A percentile compares a stretch with the other conserved stretches of the same genome.
phyloP scores from a whole-genome alignment of 1,140 invertebrate species.

The Ylistrum balloti region DNA sequence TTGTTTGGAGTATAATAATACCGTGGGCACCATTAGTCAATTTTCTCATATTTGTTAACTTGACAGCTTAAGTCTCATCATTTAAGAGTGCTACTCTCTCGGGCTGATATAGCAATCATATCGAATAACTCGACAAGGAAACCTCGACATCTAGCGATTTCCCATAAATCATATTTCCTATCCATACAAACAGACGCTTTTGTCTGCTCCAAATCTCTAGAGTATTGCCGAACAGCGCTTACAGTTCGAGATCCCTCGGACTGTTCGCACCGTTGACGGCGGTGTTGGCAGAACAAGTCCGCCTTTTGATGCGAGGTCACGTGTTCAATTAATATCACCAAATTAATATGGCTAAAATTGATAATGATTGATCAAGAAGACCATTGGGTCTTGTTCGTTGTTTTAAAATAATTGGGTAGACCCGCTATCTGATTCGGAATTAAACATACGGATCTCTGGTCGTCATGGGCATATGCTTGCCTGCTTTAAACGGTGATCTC shows the following conservation, averaged over 20 bases:
- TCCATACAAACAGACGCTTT: conserved; percentile 45
- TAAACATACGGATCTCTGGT: conserved; percentile 37
- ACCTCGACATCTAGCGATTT: conserved; percentile 23
- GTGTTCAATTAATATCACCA: conserved; percentile 45
- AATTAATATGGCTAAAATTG: conserved; percentile 46
- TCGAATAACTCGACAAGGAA: conserved; percentile 42
- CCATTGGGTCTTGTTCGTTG: conserved; percentile 41
- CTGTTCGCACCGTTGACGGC: conserved; percentile 18
- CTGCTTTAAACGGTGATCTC: conserved; percentile 20
- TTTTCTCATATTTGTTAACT: conserved; percentile 43
- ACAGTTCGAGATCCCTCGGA: conserved; percentile 43
- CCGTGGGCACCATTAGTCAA: conserved; percentile 47
- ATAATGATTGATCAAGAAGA: conserved; percentile 44
- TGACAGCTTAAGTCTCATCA: conserved; percentile 47
- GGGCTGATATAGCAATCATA: conserved; percentile 46
- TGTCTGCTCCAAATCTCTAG: conserved; percentile 42
- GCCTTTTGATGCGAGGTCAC: conserved; percentile 48
- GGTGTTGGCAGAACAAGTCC: conserved; percentile 41
- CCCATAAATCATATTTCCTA: conserved; percentile 46
- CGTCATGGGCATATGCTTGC: conserved; percentile 41
- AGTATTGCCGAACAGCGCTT: conserved; percentile 44
- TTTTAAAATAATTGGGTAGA: conserved; percentile 45
- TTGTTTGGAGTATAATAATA: conserved; percentile 48
- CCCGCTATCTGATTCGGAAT: conserved; percentile 30
- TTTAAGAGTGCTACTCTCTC: conserved; percentile 39